A percentile compares a stretch with the other conserved stretches of the same genome.
phyloP scores from a whole-genome alignment of 2,888 invertebrate species.

The Papilio gigon region DNA sequence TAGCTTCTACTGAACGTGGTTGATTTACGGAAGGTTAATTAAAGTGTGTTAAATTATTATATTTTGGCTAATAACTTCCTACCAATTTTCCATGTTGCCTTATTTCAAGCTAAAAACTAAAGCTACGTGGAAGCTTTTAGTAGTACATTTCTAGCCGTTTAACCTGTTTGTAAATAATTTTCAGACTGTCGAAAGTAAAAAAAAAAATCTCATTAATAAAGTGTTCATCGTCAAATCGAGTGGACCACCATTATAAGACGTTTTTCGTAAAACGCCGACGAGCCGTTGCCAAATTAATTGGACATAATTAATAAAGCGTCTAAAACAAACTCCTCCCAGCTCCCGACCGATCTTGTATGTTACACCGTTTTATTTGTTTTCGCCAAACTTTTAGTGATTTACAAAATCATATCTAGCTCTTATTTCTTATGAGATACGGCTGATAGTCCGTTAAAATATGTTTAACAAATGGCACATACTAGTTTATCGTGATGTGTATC shows the following conservation, averaged over 20 bases:
- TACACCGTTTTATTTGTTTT: conserved; percentile 72
- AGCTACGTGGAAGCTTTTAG: background rate
- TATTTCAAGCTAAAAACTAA: background rate
- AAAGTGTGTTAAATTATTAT: background rate
- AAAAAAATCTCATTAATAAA: conserved; percentile 44
- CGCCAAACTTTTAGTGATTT: conserved; percentile 45
- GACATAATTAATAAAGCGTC: conserved; percentile 81
- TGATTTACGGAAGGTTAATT: background rate
- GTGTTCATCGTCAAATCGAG: conserved; percentile 50
- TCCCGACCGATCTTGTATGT: conserved; percentile 70
- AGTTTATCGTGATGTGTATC: conserved; percentile 75
- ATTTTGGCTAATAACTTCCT: background rate
- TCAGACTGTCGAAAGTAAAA: background rate
- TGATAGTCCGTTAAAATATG: conserved; percentile 44
- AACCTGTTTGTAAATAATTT: background rate
- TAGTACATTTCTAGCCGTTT: background rate
- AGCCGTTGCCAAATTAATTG: conserved; percentile 77
- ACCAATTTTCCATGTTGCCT: background rate
- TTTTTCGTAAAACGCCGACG: conserved; percentile 63
- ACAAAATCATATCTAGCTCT: conserved; percentile 27
- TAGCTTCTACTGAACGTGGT: background rate
- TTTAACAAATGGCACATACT: conserved; percentile 53
- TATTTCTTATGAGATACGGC: conserved; percentile 50
- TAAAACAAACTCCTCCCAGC: conserved; percentile 77
- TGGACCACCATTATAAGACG: conserved; percentile 61